Percentiles rank a stretch among this genome's conserved stretches.
These are phyloP conservation scores for Sylvia borin DNA, from an alignment of 2,797 vertebrate species.

Conservation along the genomic window DNA sequence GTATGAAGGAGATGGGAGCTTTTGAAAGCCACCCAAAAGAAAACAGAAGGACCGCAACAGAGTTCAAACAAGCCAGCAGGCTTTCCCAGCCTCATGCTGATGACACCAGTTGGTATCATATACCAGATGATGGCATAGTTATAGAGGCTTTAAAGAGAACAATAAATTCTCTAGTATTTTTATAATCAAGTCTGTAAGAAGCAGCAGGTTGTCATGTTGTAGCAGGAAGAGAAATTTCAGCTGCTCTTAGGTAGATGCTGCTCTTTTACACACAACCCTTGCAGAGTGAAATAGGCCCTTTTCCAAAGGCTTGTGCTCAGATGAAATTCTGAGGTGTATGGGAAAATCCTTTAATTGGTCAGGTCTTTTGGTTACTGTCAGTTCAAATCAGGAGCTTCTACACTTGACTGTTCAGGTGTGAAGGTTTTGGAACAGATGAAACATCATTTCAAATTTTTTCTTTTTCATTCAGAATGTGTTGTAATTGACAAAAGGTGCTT, in stretches of 20 bases:
- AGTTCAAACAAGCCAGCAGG: not conserved
- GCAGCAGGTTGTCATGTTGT: not conserved
- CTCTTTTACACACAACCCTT: not conserved
- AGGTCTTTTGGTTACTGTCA: not conserved
- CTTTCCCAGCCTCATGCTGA: not conserved
- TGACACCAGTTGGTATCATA: not conserved
- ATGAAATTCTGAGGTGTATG: not conserved
- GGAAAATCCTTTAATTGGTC: not conserved
- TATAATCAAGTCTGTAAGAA: not conserved
- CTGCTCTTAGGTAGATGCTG: not conserved
- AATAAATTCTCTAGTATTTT: not conserved
- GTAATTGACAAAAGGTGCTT: not conserved
- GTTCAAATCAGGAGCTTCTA: not conserved
- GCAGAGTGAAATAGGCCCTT: not conserved
- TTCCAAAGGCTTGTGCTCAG: not conserved
- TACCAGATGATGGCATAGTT: not conserved
- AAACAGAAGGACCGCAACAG: not conserved
- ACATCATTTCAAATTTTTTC: not conserved
- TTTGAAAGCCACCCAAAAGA: not conserved
- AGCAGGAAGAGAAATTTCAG: not conserved
- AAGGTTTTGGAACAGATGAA: not conserved
- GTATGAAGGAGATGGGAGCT: not conserved
- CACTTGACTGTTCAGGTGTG: not conserved
- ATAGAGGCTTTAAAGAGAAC: not conserved
- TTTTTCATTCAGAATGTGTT: not conserved